Percentiles rank a stretch among this genome's conserved stretches.
These are phyloP conservation scores for Podabrus alpinus DNA, from an alignment of 2,888 invertebrate species.

Conservation along the genomic window DNA sequence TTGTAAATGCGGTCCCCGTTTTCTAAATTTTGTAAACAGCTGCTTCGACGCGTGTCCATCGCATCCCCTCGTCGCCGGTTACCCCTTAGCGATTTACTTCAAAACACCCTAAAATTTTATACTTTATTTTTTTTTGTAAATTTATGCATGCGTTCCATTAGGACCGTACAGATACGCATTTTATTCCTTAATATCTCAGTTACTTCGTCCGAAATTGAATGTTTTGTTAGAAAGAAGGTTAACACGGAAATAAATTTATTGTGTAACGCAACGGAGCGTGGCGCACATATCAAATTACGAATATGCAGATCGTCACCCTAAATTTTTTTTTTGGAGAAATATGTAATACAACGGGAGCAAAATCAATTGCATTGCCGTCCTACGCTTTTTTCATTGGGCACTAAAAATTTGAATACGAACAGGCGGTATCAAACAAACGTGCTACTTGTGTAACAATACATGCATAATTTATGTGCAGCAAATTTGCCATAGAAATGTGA, in stretches of 20 bases:
- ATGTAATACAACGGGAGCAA: conserved; percentile 33
- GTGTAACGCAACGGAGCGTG: conserved; percentile 16
- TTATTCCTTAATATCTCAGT: conserved; percentile 10
- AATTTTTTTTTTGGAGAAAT: conserved; percentile 34
- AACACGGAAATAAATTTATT: conserved; percentile 4
- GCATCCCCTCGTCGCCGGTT: conserved; percentile 27
- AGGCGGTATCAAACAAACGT: conserved; percentile 47
- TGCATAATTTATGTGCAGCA: conserved; percentile 48
- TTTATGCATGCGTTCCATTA: conserved; percentile 51
- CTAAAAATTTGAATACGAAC: conserved; percentile 51
- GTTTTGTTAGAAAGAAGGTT: not conserved
- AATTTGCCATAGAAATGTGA: conserved; percentile 43
- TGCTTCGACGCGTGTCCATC: conserved; percentile 45
- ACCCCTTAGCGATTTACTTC: conserved; percentile 33
- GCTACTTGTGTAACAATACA: conserved; percentile 50
- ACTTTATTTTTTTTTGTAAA: conserved; percentile 47
- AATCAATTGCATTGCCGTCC: conserved; percentile 42
- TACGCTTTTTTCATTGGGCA: conserved; percentile 36
- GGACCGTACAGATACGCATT: conserved; percentile 2
- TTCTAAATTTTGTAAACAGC: conserved; percentile 56
- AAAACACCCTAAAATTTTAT: conserved; percentile 44
- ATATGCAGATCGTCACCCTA: conserved; percentile 40
- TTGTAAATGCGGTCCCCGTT: conserved; percentile 49
- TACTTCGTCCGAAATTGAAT: not conserved
- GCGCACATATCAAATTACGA: conserved; percentile 28